Evolutionary conservation across 2,888 invertebrate genomes (phyloP), one percentile per base, ranked within the genome.

Genomic region (Pterostichus madidus): DNA sequence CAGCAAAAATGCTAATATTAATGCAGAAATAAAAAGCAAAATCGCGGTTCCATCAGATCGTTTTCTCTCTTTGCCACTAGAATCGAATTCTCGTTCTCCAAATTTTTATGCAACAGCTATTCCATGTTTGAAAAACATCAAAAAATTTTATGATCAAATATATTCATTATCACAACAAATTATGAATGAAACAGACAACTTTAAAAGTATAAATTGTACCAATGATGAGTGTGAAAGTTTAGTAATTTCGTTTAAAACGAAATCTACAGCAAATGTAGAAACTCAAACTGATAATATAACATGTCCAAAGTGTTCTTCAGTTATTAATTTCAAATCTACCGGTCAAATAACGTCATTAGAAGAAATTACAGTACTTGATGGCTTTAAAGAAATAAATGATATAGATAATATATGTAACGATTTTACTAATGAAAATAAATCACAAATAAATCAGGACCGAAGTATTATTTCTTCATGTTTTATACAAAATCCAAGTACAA

Each of bases 201-300:
- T 78, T 17, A 35, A 15, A 78, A 59, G 17, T 78, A 61, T 17
- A 24, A 78, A 44, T 52, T 2, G n/a, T 52, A 11, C 8, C 17
- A 52, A 53, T 52, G 75, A 39, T 0, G 8, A 49, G 1, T 32
- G 17, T 52, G 59, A 77, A 15, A 71, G 15, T 17, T 13, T 64
- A 59, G 44, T 71, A 13, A 15, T 71, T 64, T 31, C 46, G 0
- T 71, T 71, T 39, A 71, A 71, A 44, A 13, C 44, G 15, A 31
- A 2, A 2, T 17, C 52, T 10, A 77, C 49, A 8, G 44, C 15
- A 52, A 82, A 85, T 64, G 75, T 46, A 24, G 83, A 75, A 46
- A 76, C 76, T 10, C 86, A 86, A 84, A 86, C 86, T 15, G 85
- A 86, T 52, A 15, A 61, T 76, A 32, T 84, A 13, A 5, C 10